phyloP scores from a whole-genome alignment of 2,113 vertebrate genomes.

The Chionodraco myersi region DNA sequence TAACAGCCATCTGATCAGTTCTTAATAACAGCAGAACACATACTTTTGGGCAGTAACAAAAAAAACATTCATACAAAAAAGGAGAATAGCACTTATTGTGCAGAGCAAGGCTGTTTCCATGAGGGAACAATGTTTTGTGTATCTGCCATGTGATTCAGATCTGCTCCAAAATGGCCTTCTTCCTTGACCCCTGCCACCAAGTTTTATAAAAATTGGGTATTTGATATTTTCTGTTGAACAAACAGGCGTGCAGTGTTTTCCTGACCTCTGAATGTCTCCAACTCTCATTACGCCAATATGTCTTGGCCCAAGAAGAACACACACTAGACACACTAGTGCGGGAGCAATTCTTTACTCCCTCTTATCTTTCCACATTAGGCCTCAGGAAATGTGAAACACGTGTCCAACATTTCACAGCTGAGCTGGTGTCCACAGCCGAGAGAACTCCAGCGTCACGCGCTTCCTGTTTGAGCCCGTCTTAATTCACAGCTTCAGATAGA shows the following conservation, averaged over 20 bases:
- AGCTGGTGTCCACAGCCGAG: conserved; percentile 10
- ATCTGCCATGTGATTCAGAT: too few species aligned
- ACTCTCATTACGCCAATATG: conserved; percentile 4
- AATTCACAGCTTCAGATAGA: conserved; percentile 13
- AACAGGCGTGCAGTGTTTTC: neutral
- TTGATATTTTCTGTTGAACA: too few species aligned
- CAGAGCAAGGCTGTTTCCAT: too few species aligned
- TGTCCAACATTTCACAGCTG: conserved; percentile 34
- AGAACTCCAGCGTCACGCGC: conserved; percentile 11
- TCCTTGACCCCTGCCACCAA: too few species aligned
- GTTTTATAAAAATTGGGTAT: too few species aligned
- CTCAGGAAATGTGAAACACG: conserved; percentile 61
- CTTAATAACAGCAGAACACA: too few species aligned
- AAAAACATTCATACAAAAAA: too few species aligned
- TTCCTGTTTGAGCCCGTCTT: conserved; percentile 23
- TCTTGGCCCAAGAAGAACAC: conserved; percentile 12
- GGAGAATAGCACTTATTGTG: too few species aligned
- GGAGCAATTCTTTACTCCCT: conserved; percentile 36
- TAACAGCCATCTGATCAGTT: too few species aligned
- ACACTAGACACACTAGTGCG: conserved; percentile 1
- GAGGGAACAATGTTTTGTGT: too few species aligned
- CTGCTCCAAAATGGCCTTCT: too few species aligned
- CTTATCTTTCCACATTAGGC: conserved; percentile 66
- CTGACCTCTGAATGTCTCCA: conserved; percentile 22
- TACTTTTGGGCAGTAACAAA: too few species aligned